These are phyloP conservation scores for Phasianus colchicus DNA, from an alignment of 2,113 vertebrate genomes.

Conservation along the genomic window DNA sequence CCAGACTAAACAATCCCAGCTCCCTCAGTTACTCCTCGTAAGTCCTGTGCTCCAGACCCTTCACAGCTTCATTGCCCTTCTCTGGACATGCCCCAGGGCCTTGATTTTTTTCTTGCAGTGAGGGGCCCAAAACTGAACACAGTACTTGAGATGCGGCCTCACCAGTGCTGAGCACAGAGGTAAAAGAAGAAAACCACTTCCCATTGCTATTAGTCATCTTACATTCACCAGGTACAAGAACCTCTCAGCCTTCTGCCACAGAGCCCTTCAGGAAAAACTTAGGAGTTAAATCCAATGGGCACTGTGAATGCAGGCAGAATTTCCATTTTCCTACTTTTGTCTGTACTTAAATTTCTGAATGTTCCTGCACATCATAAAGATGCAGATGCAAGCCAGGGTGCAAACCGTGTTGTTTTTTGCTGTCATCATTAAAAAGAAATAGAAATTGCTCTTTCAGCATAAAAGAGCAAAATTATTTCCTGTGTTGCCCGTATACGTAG, in stretches of 20 bases:
- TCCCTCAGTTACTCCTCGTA: no score
- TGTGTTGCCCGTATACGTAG: background rate
- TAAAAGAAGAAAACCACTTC: constrained; percentile 24
- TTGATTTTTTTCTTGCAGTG: no score
- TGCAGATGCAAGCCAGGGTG: background rate
- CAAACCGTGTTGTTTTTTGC: background rate
- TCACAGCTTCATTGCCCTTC: no score
- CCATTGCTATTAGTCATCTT: background rate
- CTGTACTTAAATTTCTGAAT: background rate
- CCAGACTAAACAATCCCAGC: no score
- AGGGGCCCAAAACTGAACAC: no score
- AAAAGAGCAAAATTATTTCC: background rate
- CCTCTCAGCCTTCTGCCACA: background rate
- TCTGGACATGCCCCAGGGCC: no score
- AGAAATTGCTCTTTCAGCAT: background rate
- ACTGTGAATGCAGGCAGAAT: background rate
- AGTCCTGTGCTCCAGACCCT: no score
- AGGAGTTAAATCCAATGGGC: background rate
- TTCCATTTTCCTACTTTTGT: background rate
- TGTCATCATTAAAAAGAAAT: background rate
- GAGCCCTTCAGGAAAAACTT: constrained; percentile 10
- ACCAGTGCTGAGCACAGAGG: no score
- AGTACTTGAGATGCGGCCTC: no score
- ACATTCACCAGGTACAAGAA: background rate
- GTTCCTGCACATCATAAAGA: background rate